A percentile compares a stretch with the other conserved stretches of the same genome.
Conservation (phyloP, 2,797 vertebrate species). For the Sebastes dallii region DNA sequence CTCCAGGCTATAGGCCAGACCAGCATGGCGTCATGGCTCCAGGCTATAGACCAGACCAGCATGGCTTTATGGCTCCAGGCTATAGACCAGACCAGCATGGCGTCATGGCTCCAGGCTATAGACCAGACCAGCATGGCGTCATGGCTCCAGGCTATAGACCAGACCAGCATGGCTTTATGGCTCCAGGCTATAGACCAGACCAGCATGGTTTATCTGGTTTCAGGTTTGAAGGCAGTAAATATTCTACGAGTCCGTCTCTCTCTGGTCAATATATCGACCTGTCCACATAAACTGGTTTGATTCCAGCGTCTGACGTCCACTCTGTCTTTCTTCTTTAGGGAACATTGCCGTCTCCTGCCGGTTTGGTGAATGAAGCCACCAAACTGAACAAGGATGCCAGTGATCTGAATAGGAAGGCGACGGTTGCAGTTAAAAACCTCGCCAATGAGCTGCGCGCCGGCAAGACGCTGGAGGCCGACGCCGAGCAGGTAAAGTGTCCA, state of each 20-base stretch:
- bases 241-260: too few species aligned
- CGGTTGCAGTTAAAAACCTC: background rate
- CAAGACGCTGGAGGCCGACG: background rate
- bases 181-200: too few species aligned
- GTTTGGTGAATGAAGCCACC: constrained; percentile 45
- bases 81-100: too few species aligned
- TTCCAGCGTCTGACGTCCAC: background rate
- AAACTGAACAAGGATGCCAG: constrained; percentile 39
- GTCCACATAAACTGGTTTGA: background rate
- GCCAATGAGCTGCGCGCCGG: background rate
- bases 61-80: too few species aligned
- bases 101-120: too few species aligned
- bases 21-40: fast-evolving
- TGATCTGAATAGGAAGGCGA: constrained; percentile 21
- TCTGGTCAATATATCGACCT: background rate
- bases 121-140: fast-evolving
- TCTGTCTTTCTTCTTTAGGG: constrained; percentile 46
- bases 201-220: too few species aligned
- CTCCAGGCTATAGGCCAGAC: too few species aligned
- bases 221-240: too few species aligned
- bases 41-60: too few species aligned
- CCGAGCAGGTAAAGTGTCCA: constrained; percentile 60
- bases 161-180: too few species aligned
- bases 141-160: too few species aligned
- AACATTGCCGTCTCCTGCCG: background rate